Conservation (phyloP, 2,888 invertebrate species). For the Pomacea canaliculata region DNA sequence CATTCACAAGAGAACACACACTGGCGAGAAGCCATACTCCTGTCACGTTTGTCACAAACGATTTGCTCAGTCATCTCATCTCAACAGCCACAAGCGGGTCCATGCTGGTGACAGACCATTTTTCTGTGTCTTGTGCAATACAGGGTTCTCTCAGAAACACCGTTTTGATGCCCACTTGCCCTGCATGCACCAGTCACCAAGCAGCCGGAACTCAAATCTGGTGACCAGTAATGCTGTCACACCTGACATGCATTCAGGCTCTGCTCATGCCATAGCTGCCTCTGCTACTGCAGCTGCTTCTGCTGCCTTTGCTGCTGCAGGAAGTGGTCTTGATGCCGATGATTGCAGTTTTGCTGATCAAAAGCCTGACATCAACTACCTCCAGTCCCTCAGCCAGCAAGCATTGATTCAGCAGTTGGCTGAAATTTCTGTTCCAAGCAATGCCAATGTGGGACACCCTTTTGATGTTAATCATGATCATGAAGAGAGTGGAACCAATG, state of each 20-base stretch:
- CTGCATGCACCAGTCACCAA: conserved; percentile 21
- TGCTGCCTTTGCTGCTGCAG: background rate
- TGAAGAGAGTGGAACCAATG: background rate
- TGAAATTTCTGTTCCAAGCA: background rate
- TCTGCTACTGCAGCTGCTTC: background rate
- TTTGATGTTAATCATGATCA: background rate
- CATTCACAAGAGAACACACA: conserved; percentile 48
- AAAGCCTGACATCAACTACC: conserved; percentile 17
- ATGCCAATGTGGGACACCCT: background rate
- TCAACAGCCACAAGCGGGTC: conserved; percentile 47
- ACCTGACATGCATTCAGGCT: background rate
- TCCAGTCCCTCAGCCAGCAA: conserved; percentile 19
- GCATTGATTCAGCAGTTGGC: conserved; percentile 19
- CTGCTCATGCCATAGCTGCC: background rate
- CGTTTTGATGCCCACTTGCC: conserved; percentile 45
- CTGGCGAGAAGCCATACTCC: conserved; percentile 49
- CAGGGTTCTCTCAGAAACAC: conserved; percentile 49
- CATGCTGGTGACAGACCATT: conserved; percentile 46
- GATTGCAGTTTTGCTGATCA: background rate
- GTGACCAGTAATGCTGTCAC: background rate
- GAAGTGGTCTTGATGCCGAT: background rate
- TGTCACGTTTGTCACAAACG: conserved; percentile 51
- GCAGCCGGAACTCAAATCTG: background rate
- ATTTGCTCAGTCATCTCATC: conserved; percentile 51
- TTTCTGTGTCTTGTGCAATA: conserved; percentile 46